Conservation (phyloP, 2,888 invertebrate species). For the Scaptomyza tumidula region DNA sequence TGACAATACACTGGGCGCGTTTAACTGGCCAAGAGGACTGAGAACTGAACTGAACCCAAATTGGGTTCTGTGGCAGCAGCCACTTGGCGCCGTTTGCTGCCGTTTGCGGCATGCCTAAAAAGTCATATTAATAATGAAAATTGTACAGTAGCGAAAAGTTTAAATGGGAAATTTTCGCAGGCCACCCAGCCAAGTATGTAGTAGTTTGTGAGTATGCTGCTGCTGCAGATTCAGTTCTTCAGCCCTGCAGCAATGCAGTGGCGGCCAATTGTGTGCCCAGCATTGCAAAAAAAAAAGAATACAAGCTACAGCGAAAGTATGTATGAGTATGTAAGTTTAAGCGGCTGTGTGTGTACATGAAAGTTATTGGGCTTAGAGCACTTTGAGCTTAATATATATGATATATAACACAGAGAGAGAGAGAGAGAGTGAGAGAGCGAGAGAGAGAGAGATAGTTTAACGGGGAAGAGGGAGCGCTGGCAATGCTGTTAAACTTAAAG, state of each 20-base stretch:
- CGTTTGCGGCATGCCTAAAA: constrained; percentile 74
- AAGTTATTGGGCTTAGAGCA: constrained; percentile 75
- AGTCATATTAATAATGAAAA: constrained; percentile 81
- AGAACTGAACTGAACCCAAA: constrained; percentile 39
- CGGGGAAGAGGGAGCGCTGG: background rate
- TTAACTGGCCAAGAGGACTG: constrained; percentile 71
- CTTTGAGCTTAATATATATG: constrained; percentile 67
- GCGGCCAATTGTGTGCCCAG: constrained; percentile 61
- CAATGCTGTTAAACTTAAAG: constrained; percentile 48
- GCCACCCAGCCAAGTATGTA: constrained; percentile 29
- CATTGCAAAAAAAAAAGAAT: constrained; percentile 25
- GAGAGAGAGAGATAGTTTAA: constrained; percentile 3
- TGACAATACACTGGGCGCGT: constrained; percentile 74
- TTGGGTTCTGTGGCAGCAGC: constrained; percentile 32
- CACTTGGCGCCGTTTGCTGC: constrained; percentile 67
- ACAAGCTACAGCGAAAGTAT: constrained; percentile 25
- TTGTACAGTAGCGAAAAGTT: constrained; percentile 79
- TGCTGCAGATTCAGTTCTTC: constrained; percentile 35
- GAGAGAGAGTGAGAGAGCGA: constrained; percentile 6
- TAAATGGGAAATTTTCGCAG: constrained; percentile 73
- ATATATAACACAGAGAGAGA: constrained; percentile 23
- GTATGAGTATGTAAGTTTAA: constrained; percentile 23
- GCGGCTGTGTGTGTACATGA: constrained; percentile 45
- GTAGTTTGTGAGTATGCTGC: background rate
- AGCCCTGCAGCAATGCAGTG: constrained; percentile 76